Evolutionary conservation across 2,888 invertebrate genomes (phyloP), one percentile per base, ranked within the genome.

Genomic region (Amphipoea lucens): DNA sequence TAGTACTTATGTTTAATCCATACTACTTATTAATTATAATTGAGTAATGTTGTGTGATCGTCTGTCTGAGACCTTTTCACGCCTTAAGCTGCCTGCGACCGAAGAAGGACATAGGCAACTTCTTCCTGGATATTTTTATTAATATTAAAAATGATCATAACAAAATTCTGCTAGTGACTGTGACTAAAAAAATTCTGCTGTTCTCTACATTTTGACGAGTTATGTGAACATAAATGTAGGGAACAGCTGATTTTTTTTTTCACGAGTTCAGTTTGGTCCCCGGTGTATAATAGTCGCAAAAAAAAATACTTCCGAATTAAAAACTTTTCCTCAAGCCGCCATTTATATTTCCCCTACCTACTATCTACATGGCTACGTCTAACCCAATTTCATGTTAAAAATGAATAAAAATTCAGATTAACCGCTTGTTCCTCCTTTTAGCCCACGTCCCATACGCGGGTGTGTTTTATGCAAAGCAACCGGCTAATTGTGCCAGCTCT

Each of bases 381-480:
- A 78, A 78, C 60, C 48, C 12, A 83, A 73, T 72, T 51, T 29
- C 63, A n/a, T 79, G 14, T 74, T 5, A 60, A 77, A 83, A 69
- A 5, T 36, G 14, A 72, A 79, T 72, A 74, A 76, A 81, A 84
- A 65, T 74, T 68, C 23, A 68, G 84, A 79, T 72, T 66, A 78
- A 71, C 69, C 89, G 90, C 90, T 87, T 70, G 73, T 81, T 90
- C 88, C 81, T 82, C 72, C 76, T 78, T 88, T 93, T 92, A 84
- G 70, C 62, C 88, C 90, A 83, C 87, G 63, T 76, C 69, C 79
- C 66, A 83, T 79, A 83, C 86, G 84, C 90, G 91, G 90, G 87
- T 91, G 92, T 93, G 91, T 94, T 94, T 94, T 94, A 95, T 95
- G 94, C 93, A 94, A 95, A 95, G 92, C 92, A 93, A 92, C 92